Percentiles rank a stretch among this genome's conserved stretches.
These are phyloP conservation scores for Hystrix brachyura DNA, from an alignment of 2,113 vertebrate genomes.

Conservation along the genomic window DNA sequence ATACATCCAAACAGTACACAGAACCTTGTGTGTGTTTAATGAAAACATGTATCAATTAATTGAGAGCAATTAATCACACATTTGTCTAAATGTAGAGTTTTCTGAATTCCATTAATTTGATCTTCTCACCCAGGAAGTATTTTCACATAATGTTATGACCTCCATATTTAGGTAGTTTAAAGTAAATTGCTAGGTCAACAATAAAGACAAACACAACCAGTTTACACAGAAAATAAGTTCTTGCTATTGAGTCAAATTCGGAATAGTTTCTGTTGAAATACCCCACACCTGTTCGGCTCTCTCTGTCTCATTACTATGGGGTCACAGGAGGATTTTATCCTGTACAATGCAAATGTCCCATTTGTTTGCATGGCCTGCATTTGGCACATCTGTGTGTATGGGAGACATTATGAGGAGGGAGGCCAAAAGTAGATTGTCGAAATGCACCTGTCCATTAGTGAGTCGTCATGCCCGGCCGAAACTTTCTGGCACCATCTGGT, in stretches of 20 bases:
- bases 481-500: constrained; percentile 79
- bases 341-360: constrained; percentile 40
- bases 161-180: not conserved
- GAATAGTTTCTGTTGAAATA: constrained; percentile 33
- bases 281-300: not conserved
- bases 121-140: not conserved
- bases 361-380: constrained; percentile 56
- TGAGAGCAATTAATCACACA: not conserved
- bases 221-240: not conserved
- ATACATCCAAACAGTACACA: not conserved
- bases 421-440: constrained; percentile 69
- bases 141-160: not conserved
- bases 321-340: not conserved
- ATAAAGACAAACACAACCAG: not conserved
- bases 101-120: not conserved
- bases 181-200: not conserved
- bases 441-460: constrained; percentile 81
- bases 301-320: constrained; percentile 11
- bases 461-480: constrained; percentile 65
- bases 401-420: constrained; percentile 68
- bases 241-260: not conserved
- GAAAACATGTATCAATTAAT: not conserved
- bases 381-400: constrained; percentile 48
- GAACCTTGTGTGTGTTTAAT: not conserved
- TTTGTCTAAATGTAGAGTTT: not conserved